Evolutionary conservation across 2,888 invertebrate species (phyloP), one percentile per base, ranked within the genome.

Genomic region (Catocala nupta): DNA sequence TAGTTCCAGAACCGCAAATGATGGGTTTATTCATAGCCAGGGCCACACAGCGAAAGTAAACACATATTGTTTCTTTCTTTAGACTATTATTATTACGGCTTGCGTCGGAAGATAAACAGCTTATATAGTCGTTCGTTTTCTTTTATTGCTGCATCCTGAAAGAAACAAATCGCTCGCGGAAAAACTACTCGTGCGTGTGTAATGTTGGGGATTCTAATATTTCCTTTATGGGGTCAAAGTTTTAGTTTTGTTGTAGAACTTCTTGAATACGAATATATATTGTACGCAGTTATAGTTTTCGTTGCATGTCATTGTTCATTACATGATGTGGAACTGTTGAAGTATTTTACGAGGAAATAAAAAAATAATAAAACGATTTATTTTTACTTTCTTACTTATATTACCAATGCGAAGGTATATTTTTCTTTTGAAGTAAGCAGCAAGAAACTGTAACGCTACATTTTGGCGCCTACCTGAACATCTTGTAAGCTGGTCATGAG

Each of bases 171-270:
- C 55, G 63, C 50, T 56, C 25, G 36, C 34, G 56, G 57, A 12
- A 42, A 62, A 61, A 7, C 42, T 51, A 62, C 45, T 60, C 48
- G 47, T 49, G 55, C 60, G 62, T 60, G 55, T 55, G 53, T 55
- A 59, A 55, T 59, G 48, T 63, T 54, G 49, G 49, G 57, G 57
- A 59, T 59, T 54, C 58, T 63, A 63, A 63, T 63, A 59, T 64
- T 66, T 69, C 62, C 63, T 62, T 53, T 49, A 34, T 34, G 51
- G 51, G 55, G 63, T 53, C 55, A 55, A 54, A 59, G 55, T 55
- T 63, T 59, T 55, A 63, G 50, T 52, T 55, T 59, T 51, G 52
- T 52, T 42, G 39, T 39, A 7, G 11, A 54, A 54, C 25, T 54
- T 55, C 33, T 33, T 9, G 6, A 39, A 39, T 10, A 52, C n/a